These are phyloP conservation scores for Chelonus formosanus DNA, from an alignment of 2,888 invertebrate genomes.

Conservation along the genomic window DNA sequence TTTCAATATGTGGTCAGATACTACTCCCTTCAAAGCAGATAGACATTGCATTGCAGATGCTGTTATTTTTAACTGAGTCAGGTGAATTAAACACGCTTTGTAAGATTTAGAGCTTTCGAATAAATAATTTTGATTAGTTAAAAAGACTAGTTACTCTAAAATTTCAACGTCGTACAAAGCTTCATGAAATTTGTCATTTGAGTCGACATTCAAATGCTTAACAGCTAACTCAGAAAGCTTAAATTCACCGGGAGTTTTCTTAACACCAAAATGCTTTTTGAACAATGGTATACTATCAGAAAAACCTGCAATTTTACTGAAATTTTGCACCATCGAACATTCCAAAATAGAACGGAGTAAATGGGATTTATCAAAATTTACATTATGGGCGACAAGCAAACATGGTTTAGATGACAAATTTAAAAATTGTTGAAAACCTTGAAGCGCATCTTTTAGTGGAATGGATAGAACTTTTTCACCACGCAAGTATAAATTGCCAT, in stretches of 20 bases:
- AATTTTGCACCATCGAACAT: conserved; percentile 29
- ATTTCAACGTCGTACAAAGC: conserved; percentile 28
- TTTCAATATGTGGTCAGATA: too few relatives aligned
- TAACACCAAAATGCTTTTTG: conserved; percentile 19
- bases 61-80: background rate
- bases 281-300: conserved; percentile 30
- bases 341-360: conserved; percentile 28
- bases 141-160: conserved; percentile 15
- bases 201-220: conserved; percentile 10
- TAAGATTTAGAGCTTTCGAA: too few relatives aligned
- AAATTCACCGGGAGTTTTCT: conserved; percentile 5
- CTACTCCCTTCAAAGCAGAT: too few relatives aligned
- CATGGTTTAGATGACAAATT: too few relatives aligned
- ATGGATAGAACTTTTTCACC: too few relatives aligned
- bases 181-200: conserved; percentile 25
- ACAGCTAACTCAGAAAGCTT: conserved; percentile 6
- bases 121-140: conserved; percentile 11
- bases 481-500: too few relatives aligned
- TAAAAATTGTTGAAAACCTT: too few relatives aligned
- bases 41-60: too few relatives aligned
- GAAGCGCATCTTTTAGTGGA: too few relatives aligned
- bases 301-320: conserved; percentile 34
- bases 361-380: conserved; percentile 30
- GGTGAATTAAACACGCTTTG: background rate
- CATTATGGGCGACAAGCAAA: conserved; percentile 28